phyloP scores from a whole-genome alignment of 2,113 vertebrate species.

The Istiophorus platypterus region DNA sequence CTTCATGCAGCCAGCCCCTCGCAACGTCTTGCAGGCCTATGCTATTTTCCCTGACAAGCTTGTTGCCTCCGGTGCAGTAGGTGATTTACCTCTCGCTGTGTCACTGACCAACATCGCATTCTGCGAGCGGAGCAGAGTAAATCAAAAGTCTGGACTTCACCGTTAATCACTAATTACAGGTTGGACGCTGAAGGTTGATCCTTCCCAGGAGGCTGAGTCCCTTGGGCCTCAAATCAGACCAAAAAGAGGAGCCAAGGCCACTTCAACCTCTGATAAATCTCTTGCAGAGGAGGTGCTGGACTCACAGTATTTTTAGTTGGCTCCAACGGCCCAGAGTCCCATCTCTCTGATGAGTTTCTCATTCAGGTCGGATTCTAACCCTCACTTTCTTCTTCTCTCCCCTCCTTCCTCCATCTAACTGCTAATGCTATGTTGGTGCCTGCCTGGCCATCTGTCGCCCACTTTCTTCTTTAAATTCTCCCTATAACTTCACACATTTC shows the following conservation, averaged over 20 bases:
- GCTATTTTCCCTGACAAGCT: slow-evolving; percentile 74
- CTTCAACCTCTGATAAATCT: slow-evolving; percentile 74
- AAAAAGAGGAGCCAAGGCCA: slow-evolving; percentile 58
- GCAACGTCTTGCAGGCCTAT: slow-evolving; percentile 51
- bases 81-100: slow-evolving; percentile 71
- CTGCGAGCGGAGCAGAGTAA: slow-evolving; percentile 67
- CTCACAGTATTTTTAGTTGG: slow-evolving; percentile 49
- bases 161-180: slow-evolving; percentile 79
- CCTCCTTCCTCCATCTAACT: background rate
- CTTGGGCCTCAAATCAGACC: slow-evolving; percentile 58
- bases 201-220: slow-evolving; percentile 49
- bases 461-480: slow-evolving; percentile 68
- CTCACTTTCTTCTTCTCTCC: slow-evolving; percentile 18
- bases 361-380: slow-evolving; percentile 57
- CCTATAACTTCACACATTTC: slow-evolving; percentile 61
- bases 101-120: slow-evolving; percentile 65
- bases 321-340: slow-evolving; percentile 49
- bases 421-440: slow-evolving; percentile 48
- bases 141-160: slow-evolving; percentile 70
- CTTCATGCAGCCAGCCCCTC: slow-evolving; percentile 57
- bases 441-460: slow-evolving; percentile 24
- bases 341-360: slow-evolving; percentile 67
- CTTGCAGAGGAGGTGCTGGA: slow-evolving; percentile 53
- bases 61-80: slow-evolving; percentile 70
- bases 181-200: slow-evolving; percentile 69